Evolutionary conservation across 2,113 vertebrate species (phyloP), one percentile per base, ranked within the genome.

Genomic region (Labrus mixtus): DNA sequence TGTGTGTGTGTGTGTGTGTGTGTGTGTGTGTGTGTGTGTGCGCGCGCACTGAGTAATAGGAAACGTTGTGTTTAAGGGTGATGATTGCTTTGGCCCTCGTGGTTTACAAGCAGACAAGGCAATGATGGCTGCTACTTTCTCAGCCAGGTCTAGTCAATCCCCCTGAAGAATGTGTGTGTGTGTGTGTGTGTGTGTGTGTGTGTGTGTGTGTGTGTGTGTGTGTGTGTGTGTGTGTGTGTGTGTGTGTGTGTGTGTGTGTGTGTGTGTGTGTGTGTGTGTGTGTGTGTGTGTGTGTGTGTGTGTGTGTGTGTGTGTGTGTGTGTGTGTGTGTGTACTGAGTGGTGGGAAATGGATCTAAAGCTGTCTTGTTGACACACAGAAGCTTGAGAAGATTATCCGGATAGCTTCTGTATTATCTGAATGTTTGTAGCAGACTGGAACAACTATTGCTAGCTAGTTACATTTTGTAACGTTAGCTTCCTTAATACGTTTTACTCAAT

Each of bases 31-130:
- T 36, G 46, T 64, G 37, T 43, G 56, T 15, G 61, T 63, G 46
- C 10, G 65, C 36, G 58, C 10, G 53, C 43, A 29, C 65, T 73
- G 69, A 76, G 74, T 83, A 89, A 85, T 82, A 81, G 84, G 82
- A 88, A 87, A 76, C 41, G 66, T 78, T 84, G 80, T 81, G 74
- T 88, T 89, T 78, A 86, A 88, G 66, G 79, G 74, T 77, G 79
- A 73, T 86, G 84, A 90, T 91, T 85, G 73, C 82, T 76, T 15
- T 67, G 71, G 64, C 71, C 80, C 80, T 81, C 37, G 71, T 86
- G 85, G 84, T 89, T 90, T 82, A 82, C 78, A 81, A 80, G 83
- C 78, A 85, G 84, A 88, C 76, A 76, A 78, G 73, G 67, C 83
- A 80, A 72, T 81, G 72, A 85, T 82, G 70, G 80, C 67, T 79